Evolutionary conservation across 1,140 invertebrate species (phyloP).

Genomic region (Tachypleus tridentatus): DNA sequence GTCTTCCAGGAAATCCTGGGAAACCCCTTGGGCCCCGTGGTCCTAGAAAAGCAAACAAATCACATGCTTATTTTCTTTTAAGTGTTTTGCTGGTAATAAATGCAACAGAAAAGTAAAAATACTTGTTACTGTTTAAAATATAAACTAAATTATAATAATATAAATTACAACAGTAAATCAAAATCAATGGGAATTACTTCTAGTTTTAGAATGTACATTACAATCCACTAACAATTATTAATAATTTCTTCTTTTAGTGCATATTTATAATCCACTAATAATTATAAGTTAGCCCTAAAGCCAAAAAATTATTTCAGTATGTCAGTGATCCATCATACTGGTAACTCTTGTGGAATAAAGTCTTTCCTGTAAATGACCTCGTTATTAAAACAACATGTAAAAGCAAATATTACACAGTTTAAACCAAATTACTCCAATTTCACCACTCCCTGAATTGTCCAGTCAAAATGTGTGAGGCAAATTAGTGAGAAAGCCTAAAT

Average conservation of each 20-base stretch:
- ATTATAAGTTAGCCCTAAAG: no score
- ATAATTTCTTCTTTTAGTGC: no score
- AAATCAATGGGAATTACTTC: not conserved
- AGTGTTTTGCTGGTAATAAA: no score
- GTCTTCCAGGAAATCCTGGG: slow-evolving; percentile 18
- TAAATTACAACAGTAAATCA: not conserved
- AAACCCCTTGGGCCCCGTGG: slow-evolving; percentile 11
- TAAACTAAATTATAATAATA: slow-evolving; percentile 15
- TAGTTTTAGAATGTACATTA: no score
- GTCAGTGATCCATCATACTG: no score
- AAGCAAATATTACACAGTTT: not conserved
- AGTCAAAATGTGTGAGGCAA: no score
- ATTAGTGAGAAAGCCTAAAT: not conserved
- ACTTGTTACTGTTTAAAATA: slow-evolving; percentile 10
- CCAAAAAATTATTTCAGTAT: no score
- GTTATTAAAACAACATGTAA: not conserved
- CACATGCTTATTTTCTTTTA: slow-evolving; percentile 11
- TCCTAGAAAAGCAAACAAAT: slow-evolving; percentile 10
- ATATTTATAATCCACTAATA: no score
- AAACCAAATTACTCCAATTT: not conserved
- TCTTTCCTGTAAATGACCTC: not conserved
- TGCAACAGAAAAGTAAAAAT: no score
- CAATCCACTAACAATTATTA: no score
- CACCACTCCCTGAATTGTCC: not conserved
- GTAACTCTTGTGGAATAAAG: no score